Evolutionary conservation across 2,888 invertebrate genomes (phyloP).

Genomic region (Tridacna gigas): DNA sequence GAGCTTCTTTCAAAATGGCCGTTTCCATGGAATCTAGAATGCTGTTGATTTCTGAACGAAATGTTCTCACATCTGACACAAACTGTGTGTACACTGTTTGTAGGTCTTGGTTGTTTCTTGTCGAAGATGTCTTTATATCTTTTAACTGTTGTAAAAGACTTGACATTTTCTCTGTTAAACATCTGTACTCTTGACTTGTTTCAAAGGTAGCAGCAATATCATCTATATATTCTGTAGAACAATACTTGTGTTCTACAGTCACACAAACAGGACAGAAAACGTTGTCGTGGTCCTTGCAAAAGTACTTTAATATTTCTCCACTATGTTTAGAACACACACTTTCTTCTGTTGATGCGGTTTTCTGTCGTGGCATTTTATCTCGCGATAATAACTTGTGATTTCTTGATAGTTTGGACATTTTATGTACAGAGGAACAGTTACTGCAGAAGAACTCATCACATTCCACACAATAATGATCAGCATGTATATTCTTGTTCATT

Average conservation of each 20-base stretch:
- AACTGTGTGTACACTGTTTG: background rate
- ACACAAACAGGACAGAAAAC: background rate
- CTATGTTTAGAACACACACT: slow-evolving; percentile 1
- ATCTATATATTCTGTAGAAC: background rate
- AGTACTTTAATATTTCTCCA: background rate
- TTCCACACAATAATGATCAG: background rate
- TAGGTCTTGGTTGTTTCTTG: background rate
- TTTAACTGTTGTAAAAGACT: background rate
- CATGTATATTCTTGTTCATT: background rate
- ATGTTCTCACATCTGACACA: background rate
- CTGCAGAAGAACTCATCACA: slow-evolving; percentile 2
- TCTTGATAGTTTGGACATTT: background rate
- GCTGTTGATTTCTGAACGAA: background rate
- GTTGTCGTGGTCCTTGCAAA: background rate
- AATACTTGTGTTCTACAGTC: background rate
- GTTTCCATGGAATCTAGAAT: background rate
- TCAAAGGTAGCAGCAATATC: background rate
- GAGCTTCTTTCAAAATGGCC: background rate
- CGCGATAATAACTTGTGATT: background rate
- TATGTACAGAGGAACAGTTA: background rate
- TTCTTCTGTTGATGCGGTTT: background rate
- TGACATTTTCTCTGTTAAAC: background rate
- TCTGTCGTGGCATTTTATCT: background rate
- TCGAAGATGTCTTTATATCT: background rate
- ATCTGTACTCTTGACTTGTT: background rate